A percentile compares a stretch with the other conserved stretches of the same genome.
phyloP scores from a whole-genome alignment of 2,113 vertebrate genomes.

The Bubalus kerabau region DNA sequence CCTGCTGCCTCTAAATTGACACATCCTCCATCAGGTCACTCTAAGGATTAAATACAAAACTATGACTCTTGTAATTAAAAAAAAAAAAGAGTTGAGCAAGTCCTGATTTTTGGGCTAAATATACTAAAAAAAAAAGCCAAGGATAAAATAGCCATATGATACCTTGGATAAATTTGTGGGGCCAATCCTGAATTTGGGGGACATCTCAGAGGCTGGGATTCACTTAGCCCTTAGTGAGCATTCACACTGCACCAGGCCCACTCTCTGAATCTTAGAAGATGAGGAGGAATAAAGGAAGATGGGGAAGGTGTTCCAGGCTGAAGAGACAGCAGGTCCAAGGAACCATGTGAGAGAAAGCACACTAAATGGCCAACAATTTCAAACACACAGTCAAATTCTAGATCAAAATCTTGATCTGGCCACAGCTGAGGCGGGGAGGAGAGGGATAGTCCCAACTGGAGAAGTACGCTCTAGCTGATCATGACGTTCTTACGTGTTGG shows the following conservation, averaged over 20 bases:
- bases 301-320: neutral
- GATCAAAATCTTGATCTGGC: neutral
- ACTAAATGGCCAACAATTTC: neutral
- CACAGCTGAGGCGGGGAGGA: neutral
- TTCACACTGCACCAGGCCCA: neutral
- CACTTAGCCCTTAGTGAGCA: neutral
- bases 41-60: neutral
- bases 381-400: neutral
- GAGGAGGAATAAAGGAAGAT: neutral
- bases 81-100: neutral
- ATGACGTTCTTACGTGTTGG: neutral
- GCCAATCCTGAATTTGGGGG: neutral
- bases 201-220: neutral
- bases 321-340: neutral
- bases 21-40: neutral
- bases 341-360: neutral
- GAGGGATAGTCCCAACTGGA: neutral
- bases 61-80: neutral
- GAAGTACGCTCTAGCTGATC: neutral
- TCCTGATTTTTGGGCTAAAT: neutral
- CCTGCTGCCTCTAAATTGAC: neutral
- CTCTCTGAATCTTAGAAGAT: neutral
- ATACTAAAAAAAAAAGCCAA: neutral
- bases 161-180: neutral
- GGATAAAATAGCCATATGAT: neutral